Evolutionary conservation across 2,113 vertebrate species (phyloP).

Genomic region (Stomatorhinus ivindoensis): DNA sequence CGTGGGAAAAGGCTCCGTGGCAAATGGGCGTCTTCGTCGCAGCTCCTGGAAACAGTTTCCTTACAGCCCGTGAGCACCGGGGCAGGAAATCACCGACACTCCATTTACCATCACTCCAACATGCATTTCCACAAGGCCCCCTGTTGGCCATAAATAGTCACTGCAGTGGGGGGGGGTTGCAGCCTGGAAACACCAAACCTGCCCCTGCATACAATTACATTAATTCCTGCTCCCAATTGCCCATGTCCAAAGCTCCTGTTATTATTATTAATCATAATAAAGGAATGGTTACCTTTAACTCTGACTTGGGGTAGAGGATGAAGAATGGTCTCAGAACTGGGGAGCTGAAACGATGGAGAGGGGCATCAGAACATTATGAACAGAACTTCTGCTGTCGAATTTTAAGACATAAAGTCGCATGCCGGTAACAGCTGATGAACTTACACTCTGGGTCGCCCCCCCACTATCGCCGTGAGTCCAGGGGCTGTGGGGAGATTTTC

Average conservation of each 20-base stretch:
- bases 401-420: background rate
- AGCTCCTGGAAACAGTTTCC: background rate
- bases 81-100: background rate
- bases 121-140: background rate
- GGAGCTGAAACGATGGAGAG: constrained; percentile 51
- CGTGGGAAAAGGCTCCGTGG: background rate
- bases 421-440: constrained; percentile 25
- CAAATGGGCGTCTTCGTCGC: background rate
- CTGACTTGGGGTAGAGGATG: constrained; percentile 67
- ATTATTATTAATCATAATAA: background rate
- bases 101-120: background rate
- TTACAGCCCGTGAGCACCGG: background rate
- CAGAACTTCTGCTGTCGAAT: background rate
- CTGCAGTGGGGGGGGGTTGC: background rate
- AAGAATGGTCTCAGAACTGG: constrained; percentile 78
- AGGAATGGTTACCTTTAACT: constrained; percentile 45
- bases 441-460: constrained; percentile 71
- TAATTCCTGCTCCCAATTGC: background rate
- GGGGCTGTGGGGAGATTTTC: constrained; percentile 51
- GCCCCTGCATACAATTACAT: background rate
- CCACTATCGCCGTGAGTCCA: constrained; percentile 66
- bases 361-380: background rate
- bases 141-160: background rate
- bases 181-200: background rate
- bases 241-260: background rate